phyloP scores from a whole-genome alignment of 2,888 invertebrate genomes.

The Rapana venosa region DNA sequence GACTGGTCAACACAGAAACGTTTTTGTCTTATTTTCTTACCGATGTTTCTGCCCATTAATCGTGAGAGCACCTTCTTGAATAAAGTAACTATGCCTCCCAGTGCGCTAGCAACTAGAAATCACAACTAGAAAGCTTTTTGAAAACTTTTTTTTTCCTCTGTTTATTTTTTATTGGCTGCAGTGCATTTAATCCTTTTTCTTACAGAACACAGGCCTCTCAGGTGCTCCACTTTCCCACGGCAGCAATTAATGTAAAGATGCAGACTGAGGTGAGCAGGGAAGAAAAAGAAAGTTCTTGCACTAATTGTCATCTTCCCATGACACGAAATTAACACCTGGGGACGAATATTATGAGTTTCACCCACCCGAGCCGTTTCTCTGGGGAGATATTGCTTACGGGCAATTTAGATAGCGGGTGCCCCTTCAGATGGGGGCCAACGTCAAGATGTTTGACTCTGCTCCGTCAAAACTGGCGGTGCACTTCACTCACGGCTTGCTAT shows the following conservation, averaged over 20 bases:
- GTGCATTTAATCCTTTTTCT: not conserved
- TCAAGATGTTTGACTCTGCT: not conserved
- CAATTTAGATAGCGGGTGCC: not conserved
- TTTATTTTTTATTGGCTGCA: not conserved
- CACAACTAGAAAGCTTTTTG: not conserved
- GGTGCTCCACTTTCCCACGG: conserved; percentile 14
- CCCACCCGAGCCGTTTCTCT: not conserved
- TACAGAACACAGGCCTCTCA: not conserved
- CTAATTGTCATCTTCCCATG: conserved; percentile 20
- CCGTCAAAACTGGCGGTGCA: not conserved
- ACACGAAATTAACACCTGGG: not conserved
- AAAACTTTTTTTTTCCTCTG: conserved; percentile 2
- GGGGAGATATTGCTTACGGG: conserved; percentile 19
- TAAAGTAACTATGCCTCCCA: no score
- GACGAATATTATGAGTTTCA: not conserved
- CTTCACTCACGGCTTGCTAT: not conserved
- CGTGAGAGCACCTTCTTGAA: no score
- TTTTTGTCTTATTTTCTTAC: no score
- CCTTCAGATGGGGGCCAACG: not conserved
- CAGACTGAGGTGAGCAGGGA: not conserved
- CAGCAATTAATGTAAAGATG: conserved; percentile 34
- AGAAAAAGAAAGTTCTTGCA: not conserved
- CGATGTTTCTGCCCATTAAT: no score
- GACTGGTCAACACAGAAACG: no score
- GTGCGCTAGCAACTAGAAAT: no score